These are phyloP conservation scores for Caligus rogercresseyi DNA, from an alignment of 1,140 invertebrate species.

Conservation along the genomic window DNA sequence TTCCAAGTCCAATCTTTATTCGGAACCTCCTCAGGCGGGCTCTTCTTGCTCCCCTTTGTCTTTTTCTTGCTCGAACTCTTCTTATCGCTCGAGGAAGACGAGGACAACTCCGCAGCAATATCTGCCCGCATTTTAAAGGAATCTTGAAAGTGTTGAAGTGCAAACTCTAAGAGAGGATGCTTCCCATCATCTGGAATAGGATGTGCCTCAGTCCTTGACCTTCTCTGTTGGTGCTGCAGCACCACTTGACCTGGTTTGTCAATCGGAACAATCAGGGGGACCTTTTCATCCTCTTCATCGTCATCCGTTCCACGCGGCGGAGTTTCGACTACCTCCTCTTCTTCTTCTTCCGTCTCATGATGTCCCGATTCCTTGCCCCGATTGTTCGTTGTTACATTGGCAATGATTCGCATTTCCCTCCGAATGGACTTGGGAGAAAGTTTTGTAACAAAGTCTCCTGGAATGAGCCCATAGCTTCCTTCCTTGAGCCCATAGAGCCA, in stretches of 20 bases:
- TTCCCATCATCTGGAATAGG: constrained; percentile 49
- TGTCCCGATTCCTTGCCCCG: not conserved
- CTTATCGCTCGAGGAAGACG: not conserved
- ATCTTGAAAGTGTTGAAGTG: constrained; percentile 36
- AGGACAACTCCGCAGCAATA: too few species aligned
- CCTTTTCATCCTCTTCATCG: not conserved
- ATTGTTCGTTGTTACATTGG: not conserved
- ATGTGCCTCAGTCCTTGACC: not conserved
- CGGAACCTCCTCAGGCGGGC: constrained; percentile 23
- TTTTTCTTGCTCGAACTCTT: constrained; percentile 37
- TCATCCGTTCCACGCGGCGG: not conserved
- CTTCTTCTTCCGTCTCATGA: constrained; percentile 9
- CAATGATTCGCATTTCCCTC: constrained; percentile 18
- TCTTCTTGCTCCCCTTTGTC: constrained; percentile 34
- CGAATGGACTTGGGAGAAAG: constrained; percentile 23
- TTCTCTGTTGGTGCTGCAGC: not conserved
- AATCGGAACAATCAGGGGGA: too few species aligned
- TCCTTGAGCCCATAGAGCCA: constrained; percentile 41
- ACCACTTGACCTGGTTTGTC: too few species aligned
- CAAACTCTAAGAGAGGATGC: constrained; percentile 88
- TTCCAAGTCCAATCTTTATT: constrained; percentile 67
- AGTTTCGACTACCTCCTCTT: not conserved
- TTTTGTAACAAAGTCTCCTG: constrained; percentile 36
- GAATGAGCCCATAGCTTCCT: constrained; percentile 39
- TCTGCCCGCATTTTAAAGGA: not conserved